Base-by-base conservation (phyloP, 2,888 invertebrate species). In the Diachrysia chrysitis region DNA sequence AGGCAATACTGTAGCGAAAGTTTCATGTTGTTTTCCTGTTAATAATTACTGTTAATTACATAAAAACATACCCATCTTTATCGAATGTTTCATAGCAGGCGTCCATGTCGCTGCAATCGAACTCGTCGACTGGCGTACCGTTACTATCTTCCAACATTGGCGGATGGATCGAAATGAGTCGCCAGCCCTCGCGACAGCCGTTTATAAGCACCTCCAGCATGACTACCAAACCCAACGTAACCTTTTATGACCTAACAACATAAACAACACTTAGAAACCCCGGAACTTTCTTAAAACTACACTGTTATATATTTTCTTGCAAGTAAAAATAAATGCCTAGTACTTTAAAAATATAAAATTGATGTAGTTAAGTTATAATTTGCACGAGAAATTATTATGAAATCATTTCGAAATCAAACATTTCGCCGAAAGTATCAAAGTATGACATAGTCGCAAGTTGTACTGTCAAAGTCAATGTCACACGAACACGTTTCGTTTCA, bases 71-170 rank as follows among this genome's bases (percentile, higher is more conserved):
- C 97, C 97, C 97, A 94, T 98, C 98, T 92, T 98, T 98, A 94
- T 98, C 98, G 93, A 98, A 98, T 81, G 98, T 98, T 85, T 97
- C 97, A 92, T 98, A 98, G 94, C 98, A 98, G 89, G 98, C 98
- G 95, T 98, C 98, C 98, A 98, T 98, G 91, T 96, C 96, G 92
- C 93, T 90, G 88, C 95, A 95, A 92, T 95, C 95, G 84, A 92
- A 92, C 90, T 96, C 95, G 86, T 96, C 95, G 87, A 93, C 89
- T 90, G 89, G 84, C 65, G 87, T 79, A 61, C 88, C 90, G 92
- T 90, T 90, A 82, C 87, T 91, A 89, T 90, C 93, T 87, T 91
- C 91, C 90, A 90, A 89, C 95, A 95, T 94, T 89, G 92, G 92
- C 88, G 91, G 89, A 87, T 90, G 90, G 87, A 89, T 89, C 90